Evolutionary conservation across 2,797 vertebrate genomes (phyloP), one percentile per base, ranked within the genome.

Genomic region (Chrysolophus pictus): DNA sequence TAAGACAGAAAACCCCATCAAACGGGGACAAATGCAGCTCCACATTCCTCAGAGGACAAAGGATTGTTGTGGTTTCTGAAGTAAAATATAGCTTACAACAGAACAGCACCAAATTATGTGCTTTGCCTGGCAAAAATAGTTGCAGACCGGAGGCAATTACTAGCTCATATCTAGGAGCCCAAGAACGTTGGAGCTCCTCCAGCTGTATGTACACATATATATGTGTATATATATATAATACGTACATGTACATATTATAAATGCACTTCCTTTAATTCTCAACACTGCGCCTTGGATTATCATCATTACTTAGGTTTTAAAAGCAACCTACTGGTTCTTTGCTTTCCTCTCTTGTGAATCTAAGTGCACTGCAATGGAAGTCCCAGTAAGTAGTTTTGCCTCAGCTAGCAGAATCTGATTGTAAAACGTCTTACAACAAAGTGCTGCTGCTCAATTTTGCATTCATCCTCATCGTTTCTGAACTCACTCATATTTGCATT

Each of bases 111-210:
- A 92, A 92, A 90, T 65, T 60, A 79, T 31, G 94, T 84, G 94
- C 76, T 96, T 88, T 64, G 94, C 96, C 95, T 91, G 91, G 93
- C 91, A 93, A 94, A 84, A 90, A 91, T 46, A 92, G 94, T 84
- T 85, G 42, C 93, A 89, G 96, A 91, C 92, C 73, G 7, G 93
- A 95, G 96, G 93, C 96, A 96, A 96, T 96, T 93, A 94, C 95
- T 90, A 88, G 84, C 91, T 96, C 92, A 3, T 83, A 80, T 93
- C 89, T 70, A 53, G 77, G 88, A 90, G 92, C 79, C 83, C 56
- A 3, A 47, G 26, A 55, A 90, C 2, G 33, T 16, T 92, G 96
- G 96, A 92, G 70, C 46, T 85, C 26, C 93, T 96, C 96, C 96
- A 96, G 94, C 46, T 68, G 37, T 81, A 65, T 6, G 24, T 18